Evolutionary conservation across 2,888 invertebrate genomes (phyloP).

Genomic region (Hypomecis punctinalis): DNA sequence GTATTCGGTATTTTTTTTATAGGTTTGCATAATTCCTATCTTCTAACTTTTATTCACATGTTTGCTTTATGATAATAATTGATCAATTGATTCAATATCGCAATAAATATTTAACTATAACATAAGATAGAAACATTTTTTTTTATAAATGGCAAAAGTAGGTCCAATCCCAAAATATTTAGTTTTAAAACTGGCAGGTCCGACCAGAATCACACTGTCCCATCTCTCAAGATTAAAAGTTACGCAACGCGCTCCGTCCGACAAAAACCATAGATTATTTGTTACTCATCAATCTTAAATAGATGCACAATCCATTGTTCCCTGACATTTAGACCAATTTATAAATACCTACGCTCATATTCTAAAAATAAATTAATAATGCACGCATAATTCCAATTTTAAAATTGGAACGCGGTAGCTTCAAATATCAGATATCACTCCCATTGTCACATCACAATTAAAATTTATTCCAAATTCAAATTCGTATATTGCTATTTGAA

Average conservation of each 20-base stretch:
- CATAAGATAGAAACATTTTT: too few species aligned
- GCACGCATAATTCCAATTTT: slow-evolving; percentile 59
- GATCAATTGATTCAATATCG: too few species aligned
- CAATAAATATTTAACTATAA: too few species aligned
- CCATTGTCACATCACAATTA: slow-evolving; percentile 53
- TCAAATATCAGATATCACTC: slow-evolving; percentile 16
- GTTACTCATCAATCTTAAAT: slow-evolving; percentile 82
- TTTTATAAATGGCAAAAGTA: too few species aligned
- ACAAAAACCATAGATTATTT: slow-evolving; percentile 72
- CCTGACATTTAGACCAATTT: slow-evolving; percentile 81
- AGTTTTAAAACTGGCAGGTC: neutral
- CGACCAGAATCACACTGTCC: neutral
- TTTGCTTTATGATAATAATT: too few species aligned
- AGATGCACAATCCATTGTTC: slow-evolving; percentile 80
- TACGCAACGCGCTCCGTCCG: slow-evolving; percentile 75
- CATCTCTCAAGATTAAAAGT: slow-evolving; percentile 42
- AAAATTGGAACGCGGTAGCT: slow-evolving; percentile 52
- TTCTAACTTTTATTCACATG: too few species aligned
- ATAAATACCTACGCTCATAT: slow-evolving; percentile 74
- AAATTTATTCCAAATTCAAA: slow-evolving; percentile 70
- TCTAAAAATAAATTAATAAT: slow-evolving; percentile 69
- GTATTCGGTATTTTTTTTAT: too few species aligned
- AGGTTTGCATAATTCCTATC: too few species aligned
- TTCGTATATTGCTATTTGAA: slow-evolving; percentile 56
- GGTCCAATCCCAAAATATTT: too few species aligned